phyloP scores from a whole-genome alignment of 2,113 vertebrate species.

The Phylloscopus whistleri region DNA sequence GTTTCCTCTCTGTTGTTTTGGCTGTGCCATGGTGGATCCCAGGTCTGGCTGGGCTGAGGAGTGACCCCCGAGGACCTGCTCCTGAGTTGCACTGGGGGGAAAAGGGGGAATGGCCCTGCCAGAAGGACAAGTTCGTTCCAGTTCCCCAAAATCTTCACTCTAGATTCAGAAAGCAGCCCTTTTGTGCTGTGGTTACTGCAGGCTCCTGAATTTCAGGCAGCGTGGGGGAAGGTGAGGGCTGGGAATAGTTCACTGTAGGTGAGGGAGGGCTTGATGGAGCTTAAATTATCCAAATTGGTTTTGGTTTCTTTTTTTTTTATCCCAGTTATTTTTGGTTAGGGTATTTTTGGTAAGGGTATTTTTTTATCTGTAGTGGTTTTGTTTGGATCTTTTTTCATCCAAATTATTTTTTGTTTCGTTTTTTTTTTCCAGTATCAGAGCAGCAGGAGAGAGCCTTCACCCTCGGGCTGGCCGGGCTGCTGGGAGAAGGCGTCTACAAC shows the following conservation, averaged over 20 bases:
- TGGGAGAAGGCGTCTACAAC: constrained; percentile 97
- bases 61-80: neutral
- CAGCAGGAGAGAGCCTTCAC: constrained; percentile 97
- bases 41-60: neutral
- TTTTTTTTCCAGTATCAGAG: constrained; percentile 80
- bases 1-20: accelerated
- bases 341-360: neutral
- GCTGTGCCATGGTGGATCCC: accelerated
- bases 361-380: neutral
- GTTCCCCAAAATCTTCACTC: neutral
- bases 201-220: neutral
- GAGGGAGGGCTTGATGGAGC: neutral
- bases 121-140: neutral
- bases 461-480: constrained; percentile 88
- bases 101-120: no score
- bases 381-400: neutral
- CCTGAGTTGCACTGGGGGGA: neutral
- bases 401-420: neutral
- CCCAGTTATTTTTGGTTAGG: neutral
- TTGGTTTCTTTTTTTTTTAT: neutral
- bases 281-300: neutral
- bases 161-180: neutral
- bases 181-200: neutral
- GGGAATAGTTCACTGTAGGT: neutral
- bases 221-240: neutral